A percentile compares a stretch with the other conserved stretches of the same genome.
phyloP scores from a whole-genome alignment of 2,797 vertebrate genomes.

The Acanthiza pusilla region DNA sequence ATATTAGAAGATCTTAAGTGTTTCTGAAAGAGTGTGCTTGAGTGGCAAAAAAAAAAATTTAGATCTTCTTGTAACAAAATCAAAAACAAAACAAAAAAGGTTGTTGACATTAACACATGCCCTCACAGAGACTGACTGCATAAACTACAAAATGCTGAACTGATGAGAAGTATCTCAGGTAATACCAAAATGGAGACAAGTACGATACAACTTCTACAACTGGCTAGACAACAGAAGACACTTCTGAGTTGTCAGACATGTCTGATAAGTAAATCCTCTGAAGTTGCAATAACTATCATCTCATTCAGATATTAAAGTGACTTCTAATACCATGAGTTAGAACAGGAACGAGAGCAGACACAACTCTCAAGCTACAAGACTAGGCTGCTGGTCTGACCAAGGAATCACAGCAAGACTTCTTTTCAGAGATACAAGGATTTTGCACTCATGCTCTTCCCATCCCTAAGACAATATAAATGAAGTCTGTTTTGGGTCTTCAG shows the following conservation, averaged over 20 bases:
- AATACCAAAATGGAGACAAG: not conserved
- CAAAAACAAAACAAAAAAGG: not conserved
- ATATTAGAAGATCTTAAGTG: not conserved
- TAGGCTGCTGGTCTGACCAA: not conserved
- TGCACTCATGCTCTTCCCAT: not conserved
- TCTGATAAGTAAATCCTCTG: not conserved
- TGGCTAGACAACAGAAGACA: not conserved
- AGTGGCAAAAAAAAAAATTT: not conserved
- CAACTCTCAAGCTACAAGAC: not conserved
- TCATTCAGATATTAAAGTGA: not conserved
- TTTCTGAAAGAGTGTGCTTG: not conserved
- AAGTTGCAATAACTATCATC: not conserved
- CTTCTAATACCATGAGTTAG: not conserved
- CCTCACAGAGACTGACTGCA: not conserved
- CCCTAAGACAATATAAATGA: not conserved
- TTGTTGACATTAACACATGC: not conserved
- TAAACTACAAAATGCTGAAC: not conserved
- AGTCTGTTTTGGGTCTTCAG: not conserved
- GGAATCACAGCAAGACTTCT: not conserved
- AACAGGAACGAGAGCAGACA: not conserved
- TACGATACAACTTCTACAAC: not conserved
- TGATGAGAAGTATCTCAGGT: not conserved
- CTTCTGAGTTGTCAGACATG: not conserved
- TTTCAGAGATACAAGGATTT: not conserved
- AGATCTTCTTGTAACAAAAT: not conserved